Conservation (phyloP, 2,888 invertebrate species). For the Agrypnus murinus region DNA sequence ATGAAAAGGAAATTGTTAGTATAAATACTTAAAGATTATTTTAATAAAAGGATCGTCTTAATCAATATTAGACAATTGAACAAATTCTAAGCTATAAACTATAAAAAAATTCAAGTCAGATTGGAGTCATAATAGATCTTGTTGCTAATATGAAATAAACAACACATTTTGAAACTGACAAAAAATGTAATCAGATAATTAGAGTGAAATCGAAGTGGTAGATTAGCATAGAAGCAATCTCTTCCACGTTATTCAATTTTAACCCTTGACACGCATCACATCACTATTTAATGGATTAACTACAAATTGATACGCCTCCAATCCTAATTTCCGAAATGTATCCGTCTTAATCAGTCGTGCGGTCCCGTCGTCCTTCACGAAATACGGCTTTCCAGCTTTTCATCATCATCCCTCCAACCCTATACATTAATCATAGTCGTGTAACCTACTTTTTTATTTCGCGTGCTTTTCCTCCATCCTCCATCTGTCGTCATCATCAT, state of each 20-base stretch:
- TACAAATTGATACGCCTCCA: constrained; percentile 16
- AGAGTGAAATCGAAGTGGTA: too few species aligned
- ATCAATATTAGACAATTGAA: too few species aligned
- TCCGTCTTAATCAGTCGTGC: constrained; percentile 29
- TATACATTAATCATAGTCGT: constrained; percentile 25
- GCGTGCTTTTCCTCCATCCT: constrained; percentile 18
- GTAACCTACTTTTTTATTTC: constrained; percentile 10
- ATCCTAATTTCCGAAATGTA: constrained; percentile 36
- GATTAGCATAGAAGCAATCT: too few species aligned
- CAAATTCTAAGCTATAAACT: too few species aligned
- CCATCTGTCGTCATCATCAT: constrained; percentile 2
- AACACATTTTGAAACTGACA: too few species aligned
- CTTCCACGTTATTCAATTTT: neutral
- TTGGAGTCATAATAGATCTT: too few species aligned
- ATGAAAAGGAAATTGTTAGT: too few species aligned
- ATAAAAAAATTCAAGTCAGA: too few species aligned
- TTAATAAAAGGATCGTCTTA: too few species aligned
- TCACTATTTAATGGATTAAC: constrained; percentile 21
- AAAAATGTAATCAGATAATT: too few species aligned
- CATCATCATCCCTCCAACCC: constrained; percentile 9
- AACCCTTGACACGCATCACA: neutral
- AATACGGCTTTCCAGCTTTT: constrained; percentile 22
- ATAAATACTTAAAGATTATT: too few species aligned
- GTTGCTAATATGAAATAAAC: too few species aligned
- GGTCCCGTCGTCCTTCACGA: constrained; percentile 12